These are phyloP conservation scores for Nannoperca australis DNA, from an alignment of 2,797 vertebrate genomes.

Conservation along the genomic window DNA sequence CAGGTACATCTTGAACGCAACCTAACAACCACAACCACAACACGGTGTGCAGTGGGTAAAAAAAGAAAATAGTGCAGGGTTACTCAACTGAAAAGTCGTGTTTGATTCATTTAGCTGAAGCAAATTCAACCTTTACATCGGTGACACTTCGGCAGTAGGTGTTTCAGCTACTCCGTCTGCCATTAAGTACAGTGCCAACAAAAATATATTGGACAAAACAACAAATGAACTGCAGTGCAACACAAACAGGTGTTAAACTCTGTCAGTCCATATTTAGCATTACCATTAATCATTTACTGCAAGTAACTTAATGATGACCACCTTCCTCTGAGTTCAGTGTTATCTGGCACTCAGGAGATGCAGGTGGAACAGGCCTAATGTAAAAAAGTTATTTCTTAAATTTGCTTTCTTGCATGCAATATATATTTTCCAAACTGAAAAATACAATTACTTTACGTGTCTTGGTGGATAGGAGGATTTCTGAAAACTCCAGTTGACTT, in stretches of 20 bases:
- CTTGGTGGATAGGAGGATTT: neutral
- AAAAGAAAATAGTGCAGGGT: neutral
- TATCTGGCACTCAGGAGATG: neutral
- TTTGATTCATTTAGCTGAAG: neutral
- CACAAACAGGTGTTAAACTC: neutral
- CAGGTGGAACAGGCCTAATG: neutral
- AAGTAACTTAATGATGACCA: neutral
- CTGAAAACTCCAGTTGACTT: neutral
- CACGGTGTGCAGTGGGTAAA: neutral
- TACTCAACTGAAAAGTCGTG: neutral
- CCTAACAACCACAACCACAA: conserved; percentile 77
- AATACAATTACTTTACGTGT: no score
- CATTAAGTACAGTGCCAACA: neutral
- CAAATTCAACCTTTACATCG: neutral
- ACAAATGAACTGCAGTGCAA: neutral
- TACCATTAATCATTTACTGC: neutral
- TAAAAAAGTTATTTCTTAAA: neutral
- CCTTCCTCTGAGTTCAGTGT: neutral
- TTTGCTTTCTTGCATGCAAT: no score
- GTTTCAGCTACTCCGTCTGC: neutral
- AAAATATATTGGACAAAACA: neutral
- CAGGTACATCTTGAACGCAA: conserved; percentile 98
- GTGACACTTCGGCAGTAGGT: neutral
- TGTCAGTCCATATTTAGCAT: neutral
- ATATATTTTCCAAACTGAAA: neutral